phyloP scores from a whole-genome alignment of 2,797 vertebrate species.

The Trichosurus vulpecula region DNA sequence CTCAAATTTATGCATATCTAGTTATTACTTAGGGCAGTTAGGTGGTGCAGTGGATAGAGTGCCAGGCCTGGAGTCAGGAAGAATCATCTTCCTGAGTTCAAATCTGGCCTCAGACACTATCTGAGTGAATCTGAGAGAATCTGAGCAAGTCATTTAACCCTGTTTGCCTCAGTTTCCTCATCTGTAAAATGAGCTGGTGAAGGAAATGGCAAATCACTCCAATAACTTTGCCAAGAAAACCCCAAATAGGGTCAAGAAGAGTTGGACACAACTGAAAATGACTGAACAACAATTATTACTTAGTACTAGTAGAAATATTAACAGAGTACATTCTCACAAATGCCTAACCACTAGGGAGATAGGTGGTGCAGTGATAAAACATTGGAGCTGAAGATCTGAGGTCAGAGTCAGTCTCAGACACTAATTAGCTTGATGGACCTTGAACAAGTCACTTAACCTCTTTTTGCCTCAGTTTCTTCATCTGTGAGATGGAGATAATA shows the following conservation, averaged over 20 bases:
- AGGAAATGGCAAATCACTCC: background rate
- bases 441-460: background rate
- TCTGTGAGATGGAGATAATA: background rate
- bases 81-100: background rate
- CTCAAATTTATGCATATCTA: background rate
- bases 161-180: background rate
- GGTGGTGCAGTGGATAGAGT: background rate
- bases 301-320: background rate
- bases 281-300: background rate
- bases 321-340: background rate
- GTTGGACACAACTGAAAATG: background rate
- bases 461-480: background rate
- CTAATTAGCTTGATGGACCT: background rate
- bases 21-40: background rate
- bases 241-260: background rate
- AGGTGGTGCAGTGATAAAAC: background rate
- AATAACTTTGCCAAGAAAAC: background rate
- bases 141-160: background rate
- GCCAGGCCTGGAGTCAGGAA: background rate
- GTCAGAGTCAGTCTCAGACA: background rate
- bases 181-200: background rate
- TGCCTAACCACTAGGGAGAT: background rate
- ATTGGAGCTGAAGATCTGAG: background rate
- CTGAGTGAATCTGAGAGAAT: background rate
- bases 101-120: background rate